Evolutionary conservation across 2,888 invertebrate species (phyloP).

Genomic region (Tinea pellionella): DNA sequence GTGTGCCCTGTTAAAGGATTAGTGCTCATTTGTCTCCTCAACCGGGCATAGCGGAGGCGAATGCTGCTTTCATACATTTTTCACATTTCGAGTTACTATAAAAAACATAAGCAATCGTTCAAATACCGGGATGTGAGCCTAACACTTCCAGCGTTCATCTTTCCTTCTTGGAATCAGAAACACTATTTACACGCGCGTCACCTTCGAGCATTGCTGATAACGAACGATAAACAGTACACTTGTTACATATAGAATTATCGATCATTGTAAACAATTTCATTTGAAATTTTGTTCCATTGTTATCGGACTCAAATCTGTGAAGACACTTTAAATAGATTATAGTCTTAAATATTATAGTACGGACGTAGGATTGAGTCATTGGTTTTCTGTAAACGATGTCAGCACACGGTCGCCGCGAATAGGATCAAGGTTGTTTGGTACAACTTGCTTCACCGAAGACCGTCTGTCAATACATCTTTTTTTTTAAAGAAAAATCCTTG

Average conservation of each 20-base stretch:
- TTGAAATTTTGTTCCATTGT: no score
- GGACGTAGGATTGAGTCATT: constrained; percentile 38
- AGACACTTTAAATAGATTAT: neutral
- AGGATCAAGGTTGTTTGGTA: constrained; percentile 56
- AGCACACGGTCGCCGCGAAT: constrained; percentile 53
- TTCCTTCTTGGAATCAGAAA: neutral
- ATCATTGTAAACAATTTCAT: no score
- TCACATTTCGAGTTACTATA: no score
- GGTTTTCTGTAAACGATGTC: constrained; percentile 45
- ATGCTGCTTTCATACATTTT: no score
- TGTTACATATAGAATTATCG: neutral
- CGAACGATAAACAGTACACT: neutral
- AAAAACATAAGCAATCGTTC: no score
- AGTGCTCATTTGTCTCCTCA: no score
- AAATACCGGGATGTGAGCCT: neutral
- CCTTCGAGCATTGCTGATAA: no score
- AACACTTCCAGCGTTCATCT: neutral
- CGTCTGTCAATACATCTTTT: constrained; percentile 6
- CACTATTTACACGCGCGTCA: neutral
- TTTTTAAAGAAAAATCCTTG: constrained; percentile 5
- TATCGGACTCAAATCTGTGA: no score
- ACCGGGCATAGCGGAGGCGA: no score
- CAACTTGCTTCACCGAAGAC: constrained; percentile 26
- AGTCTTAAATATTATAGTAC: neutral
- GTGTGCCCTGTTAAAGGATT: no score